A percentile compares a stretch with the other conserved stretches of the same genome.
Evolutionary conservation across 1,140 invertebrate genomes (phyloP).

Genomic region (Diuraphis noxia): DNA sequence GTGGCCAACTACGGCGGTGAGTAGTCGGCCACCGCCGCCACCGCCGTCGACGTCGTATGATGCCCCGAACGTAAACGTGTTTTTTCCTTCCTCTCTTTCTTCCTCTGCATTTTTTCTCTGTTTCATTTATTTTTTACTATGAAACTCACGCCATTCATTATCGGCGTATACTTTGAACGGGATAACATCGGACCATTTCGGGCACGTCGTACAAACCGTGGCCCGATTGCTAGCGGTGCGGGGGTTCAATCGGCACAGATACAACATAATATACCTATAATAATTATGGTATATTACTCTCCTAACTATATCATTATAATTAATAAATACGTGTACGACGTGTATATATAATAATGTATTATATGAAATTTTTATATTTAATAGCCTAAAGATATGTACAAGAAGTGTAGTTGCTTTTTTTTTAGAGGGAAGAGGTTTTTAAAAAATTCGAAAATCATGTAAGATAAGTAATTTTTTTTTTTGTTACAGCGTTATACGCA

Average conservation of each 20-base stretch:
- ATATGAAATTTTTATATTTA: neutral
- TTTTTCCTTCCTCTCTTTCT: slow-evolving; percentile 8
- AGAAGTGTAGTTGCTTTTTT: neutral
- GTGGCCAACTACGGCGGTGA: slow-evolving; percentile 40
- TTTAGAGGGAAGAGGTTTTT: neutral
- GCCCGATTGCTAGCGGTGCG: neutral
- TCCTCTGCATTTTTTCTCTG: neutral
- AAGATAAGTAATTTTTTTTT: neutral
- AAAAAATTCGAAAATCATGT: neutral
- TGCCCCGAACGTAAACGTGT: slow-evolving; percentile 34
- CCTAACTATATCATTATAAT: neutral
- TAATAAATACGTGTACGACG: neutral
- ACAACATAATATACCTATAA: neutral
- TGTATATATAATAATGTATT: no score
- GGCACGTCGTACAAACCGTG: neutral
- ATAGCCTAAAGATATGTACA: neutral
- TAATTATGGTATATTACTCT: neutral
- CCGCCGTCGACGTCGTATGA: neutral
- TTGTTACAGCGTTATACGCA: neutral
- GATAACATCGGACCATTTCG: slow-evolving; percentile 31
- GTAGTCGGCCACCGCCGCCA: neutral
- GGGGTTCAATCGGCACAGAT: neutral
- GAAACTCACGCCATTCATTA: slow-evolving; percentile 40
- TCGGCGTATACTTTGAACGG: slow-evolving; percentile 34
- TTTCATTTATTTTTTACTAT: neutral